Evolutionary conservation across 2,888 invertebrate genomes (phyloP).

Genomic region (Hololepta plana): DNA sequence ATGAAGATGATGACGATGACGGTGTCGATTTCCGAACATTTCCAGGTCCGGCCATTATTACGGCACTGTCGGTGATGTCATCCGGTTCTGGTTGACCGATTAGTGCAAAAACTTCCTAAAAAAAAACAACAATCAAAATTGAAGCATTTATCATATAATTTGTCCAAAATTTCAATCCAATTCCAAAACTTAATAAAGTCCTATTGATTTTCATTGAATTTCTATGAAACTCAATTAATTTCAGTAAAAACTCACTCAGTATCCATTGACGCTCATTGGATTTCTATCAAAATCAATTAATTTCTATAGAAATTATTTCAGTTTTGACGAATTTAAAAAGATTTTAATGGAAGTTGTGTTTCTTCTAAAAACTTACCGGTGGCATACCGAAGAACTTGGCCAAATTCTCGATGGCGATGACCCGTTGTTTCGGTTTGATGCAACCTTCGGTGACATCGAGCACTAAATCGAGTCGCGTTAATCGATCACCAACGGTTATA

Average conservation of each 20-base stretch:
- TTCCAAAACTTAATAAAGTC: too few species aligned
- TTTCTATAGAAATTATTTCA: neutral
- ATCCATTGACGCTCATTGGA: too few species aligned
- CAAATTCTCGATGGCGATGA: slow-evolving; percentile 49
- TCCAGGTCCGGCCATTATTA: slow-evolving; percentile 34
- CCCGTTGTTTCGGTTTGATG: slow-evolving; percentile 42
- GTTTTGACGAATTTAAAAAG: neutral
- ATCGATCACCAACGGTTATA: too few species aligned
- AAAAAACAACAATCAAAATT: slow-evolving; percentile 10
- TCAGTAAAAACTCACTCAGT: too few species aligned
- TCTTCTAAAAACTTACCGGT: slow-evolving; percentile 30
- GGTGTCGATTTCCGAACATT: slow-evolving; percentile 29
- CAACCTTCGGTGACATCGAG: too few species aligned
- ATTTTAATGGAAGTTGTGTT: slow-evolving; percentile 1
- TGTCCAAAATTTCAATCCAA: too few species aligned
- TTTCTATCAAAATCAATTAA: neutral
- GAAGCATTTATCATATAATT: too few species aligned
- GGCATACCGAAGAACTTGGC: slow-evolving; percentile 52
- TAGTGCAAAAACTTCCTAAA: slow-evolving; percentile 33
- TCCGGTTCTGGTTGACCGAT: slow-evolving; percentile 26
- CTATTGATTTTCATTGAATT: too few species aligned
- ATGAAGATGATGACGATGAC: too few species aligned
- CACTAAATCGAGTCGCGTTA: too few species aligned
- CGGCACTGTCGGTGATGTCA: slow-evolving; percentile 27
- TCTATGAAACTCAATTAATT: too few species aligned